Evolutionary conservation across 1,140 invertebrate genomes (phyloP).

Genomic region (Calliopsis andreniformis): DNA sequence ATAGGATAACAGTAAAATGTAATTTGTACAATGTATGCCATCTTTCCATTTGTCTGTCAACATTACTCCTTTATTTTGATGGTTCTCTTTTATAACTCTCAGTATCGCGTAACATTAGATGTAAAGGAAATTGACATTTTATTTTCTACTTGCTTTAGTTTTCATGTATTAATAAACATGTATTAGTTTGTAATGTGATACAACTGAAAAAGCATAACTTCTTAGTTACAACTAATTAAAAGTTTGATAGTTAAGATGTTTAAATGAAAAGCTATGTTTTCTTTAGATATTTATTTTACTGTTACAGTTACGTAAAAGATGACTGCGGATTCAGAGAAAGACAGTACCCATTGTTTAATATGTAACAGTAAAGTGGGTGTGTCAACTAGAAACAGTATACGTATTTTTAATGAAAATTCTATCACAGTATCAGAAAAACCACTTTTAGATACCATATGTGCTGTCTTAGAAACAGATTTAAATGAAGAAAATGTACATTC

Average conservation of each 20-base stretch:
- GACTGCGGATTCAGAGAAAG: slow-evolving; percentile 72
- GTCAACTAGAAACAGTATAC: slow-evolving; percentile 81
- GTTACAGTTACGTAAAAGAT: slow-evolving; percentile 64
- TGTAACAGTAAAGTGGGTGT: slow-evolving; percentile 82
- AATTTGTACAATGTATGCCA: neutral
- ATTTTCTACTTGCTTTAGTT: no score
- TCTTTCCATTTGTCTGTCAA: no score
- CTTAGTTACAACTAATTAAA: no score
- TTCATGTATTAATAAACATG: no score
- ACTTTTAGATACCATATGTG: slow-evolving; percentile 79
- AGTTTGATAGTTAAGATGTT: no score
- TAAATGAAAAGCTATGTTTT: no score
- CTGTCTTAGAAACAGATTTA: slow-evolving; percentile 81
- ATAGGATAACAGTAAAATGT: neutral
- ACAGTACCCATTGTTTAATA: slow-evolving; percentile 80
- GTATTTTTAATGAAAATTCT: slow-evolving; percentile 79
- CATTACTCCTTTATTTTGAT: neutral
- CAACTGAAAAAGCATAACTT: no score
- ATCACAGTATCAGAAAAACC: slow-evolving; percentile 77
- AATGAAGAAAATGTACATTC: slow-evolving; percentile 81
- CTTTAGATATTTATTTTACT: neutral
- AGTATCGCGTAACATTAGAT: no score
- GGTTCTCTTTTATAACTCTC: no score
- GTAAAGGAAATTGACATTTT: neutral
- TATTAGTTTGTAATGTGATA: no score